A percentile compares a stretch with the other conserved stretches of the same genome.
phyloP scores from a whole-genome alignment of 2,797 vertebrate genomes.

The Trematomus bernacchii region DNA sequence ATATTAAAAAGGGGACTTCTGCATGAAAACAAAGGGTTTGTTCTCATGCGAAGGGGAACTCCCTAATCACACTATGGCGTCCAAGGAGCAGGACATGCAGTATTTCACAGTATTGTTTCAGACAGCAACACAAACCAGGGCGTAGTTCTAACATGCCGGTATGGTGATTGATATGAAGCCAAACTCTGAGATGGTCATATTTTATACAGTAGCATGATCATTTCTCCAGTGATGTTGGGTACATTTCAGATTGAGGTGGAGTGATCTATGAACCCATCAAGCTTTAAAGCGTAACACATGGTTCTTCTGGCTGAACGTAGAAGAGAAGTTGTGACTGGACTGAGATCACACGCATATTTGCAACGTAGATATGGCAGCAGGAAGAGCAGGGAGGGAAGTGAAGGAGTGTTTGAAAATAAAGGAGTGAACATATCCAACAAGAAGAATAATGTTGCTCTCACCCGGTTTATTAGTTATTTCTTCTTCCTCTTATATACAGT shows the following conservation, averaged over 20 bases:
- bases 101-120: slow-evolving; percentile 15
- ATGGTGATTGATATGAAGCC: slow-evolving; percentile 16
- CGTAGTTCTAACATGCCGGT: background rate
- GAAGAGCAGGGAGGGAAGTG: background rate
- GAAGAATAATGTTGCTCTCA: background rate
- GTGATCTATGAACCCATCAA: slow-evolving; percentile 14
- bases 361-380: slow-evolving; percentile 40
- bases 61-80: slow-evolving; percentile 13
- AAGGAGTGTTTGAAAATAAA: slow-evolving; percentile 21
- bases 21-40: slow-evolving; percentile 40
- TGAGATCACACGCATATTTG: slow-evolving; percentile 64
- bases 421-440: slow-evolving; percentile 20
- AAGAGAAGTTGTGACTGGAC: slow-evolving; percentile 60
- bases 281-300: slow-evolving; percentile 61
- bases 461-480: background rate
- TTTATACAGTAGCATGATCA: slow-evolving; percentile 7
- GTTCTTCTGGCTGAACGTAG: slow-evolving; percentile 35
- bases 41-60: slow-evolving; percentile 59
- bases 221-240: background rate
- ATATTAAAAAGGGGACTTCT: slow-evolving; percentile 44
- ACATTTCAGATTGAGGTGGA: slow-evolving; percentile 1
- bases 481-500: background rate
- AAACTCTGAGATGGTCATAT: slow-evolving; percentile 15
- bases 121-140: slow-evolving; percentile 4
- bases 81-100: slow-evolving; percentile 22